A percentile compares a stretch with the other conserved stretches of the same genome.
These are phyloP conservation scores for Tinamus guttatus DNA, from an alignment of 2,113 vertebrate species.

Conservation along the genomic window DNA sequence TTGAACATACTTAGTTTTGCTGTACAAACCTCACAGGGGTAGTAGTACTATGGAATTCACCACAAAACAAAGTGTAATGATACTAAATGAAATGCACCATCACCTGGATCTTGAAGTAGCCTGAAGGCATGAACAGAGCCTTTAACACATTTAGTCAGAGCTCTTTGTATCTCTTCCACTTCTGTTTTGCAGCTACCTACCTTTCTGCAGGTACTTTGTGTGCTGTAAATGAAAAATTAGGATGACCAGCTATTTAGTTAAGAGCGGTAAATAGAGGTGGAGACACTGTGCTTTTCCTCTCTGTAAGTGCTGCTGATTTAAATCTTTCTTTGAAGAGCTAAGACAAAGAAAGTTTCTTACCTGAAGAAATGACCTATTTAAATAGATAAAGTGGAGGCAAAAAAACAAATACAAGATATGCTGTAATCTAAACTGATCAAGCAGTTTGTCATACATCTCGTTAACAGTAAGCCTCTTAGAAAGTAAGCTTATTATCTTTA, in stretches of 20 bases:
- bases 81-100: background rate
- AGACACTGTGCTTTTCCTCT: background rate
- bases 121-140: background rate
- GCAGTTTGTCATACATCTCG: background rate
- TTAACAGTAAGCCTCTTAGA: background rate
- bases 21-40: background rate
- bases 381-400: background rate
- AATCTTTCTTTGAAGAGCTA: background rate
- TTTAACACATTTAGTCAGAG: background rate
- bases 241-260: background rate
- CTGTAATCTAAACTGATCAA: background rate
- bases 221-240: background rate
- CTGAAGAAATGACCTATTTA: background rate
- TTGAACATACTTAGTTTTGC: background rate
- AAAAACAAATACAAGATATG: background rate
- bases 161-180: background rate
- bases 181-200: background rate
- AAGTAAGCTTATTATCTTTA: slow-evolving; percentile 10
- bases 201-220: background rate
- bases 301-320: background rate
- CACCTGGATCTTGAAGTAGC: background rate
- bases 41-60: background rate
- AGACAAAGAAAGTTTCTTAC: background rate
- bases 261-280: background rate
- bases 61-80: background rate